These are phyloP conservation scores for Erebia ligea DNA, from an alignment of 2,888 invertebrate species.

Conservation along the genomic window DNA sequence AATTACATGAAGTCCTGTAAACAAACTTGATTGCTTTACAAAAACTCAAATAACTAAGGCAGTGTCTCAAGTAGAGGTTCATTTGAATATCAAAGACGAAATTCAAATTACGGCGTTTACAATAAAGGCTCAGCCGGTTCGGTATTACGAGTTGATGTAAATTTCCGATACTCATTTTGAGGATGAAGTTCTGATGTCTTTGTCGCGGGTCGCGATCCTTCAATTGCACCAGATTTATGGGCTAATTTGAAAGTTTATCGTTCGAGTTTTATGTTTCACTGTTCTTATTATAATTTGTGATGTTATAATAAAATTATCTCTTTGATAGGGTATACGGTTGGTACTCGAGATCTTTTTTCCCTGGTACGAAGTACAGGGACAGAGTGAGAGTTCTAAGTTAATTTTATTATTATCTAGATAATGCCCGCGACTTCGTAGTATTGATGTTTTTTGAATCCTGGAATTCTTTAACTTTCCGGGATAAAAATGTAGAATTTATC, in stretches of 20 bases:
- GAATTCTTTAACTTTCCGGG: no score
- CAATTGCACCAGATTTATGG: conserved; percentile 45
- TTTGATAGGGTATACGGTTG: background rate
- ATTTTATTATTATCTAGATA: no score
- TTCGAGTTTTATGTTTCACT: conserved; percentile 30
- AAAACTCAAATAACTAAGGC: conserved; percentile 83
- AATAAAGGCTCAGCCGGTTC: conserved; percentile 79
- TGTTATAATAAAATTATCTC: conserved; percentile 19
- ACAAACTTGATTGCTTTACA: conserved; percentile 84
- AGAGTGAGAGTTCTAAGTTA: no score
- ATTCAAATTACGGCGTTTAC: conserved; percentile 83
- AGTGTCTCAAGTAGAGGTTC: conserved; percentile 82
- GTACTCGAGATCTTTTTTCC: background rate
- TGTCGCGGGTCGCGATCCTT: conserved; percentile 60
- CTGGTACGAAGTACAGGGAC: no score
- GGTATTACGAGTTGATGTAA: conserved; percentile 82
- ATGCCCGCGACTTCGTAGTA: no score
- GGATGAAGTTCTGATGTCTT: conserved; percentile 77
- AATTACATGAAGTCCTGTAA: conserved; percentile 79
- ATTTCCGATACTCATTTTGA: conserved; percentile 82
- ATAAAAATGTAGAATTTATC: no score
- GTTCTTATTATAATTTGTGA: conserved; percentile 21
- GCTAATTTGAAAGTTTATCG: conserved; percentile 44
- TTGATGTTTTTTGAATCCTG: no score
- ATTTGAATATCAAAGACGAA: conserved; percentile 83